These are phyloP conservation scores for Nettapus auritus DNA, from an alignment of 2,113 vertebrate genomes.

Conservation along the genomic window DNA sequence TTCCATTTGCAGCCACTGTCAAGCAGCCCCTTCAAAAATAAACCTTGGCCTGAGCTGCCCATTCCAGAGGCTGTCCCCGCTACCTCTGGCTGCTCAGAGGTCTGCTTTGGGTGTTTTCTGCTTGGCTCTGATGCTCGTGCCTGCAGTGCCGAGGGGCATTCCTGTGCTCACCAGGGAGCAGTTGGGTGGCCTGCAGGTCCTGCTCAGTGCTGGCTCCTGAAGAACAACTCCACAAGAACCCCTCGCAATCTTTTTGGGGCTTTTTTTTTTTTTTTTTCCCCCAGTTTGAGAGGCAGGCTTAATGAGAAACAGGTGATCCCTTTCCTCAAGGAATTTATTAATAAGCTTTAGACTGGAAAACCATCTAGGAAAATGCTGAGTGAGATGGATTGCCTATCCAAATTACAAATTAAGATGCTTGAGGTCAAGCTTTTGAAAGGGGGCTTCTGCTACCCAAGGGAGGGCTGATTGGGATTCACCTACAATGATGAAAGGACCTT, in stretches of 20 bases:
- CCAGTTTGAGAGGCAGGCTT: neutral
- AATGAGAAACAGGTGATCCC: neutral
- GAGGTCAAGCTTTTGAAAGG: neutral
- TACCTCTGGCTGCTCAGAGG: no score
- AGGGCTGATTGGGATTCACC: neutral
- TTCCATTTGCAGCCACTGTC: neutral
- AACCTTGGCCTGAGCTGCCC: neutral
- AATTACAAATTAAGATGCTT: neutral
- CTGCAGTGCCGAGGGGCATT: neutral
- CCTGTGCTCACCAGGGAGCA: no score
- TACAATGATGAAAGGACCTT: neutral
- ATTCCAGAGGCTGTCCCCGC: neutral
- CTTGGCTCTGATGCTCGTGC: accelerated
- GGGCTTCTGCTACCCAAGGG: neutral
- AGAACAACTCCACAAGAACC: neutral
- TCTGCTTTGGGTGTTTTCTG: no score
- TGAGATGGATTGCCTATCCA: no score
- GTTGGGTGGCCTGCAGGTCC: neutral
- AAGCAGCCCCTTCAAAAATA: neutral
- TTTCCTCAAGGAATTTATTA: neutral
- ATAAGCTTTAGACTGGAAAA: neutral
- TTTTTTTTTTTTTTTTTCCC: no score
- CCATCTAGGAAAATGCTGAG: neutral
- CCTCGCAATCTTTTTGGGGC: neutral
- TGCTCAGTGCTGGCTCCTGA: neutral